Evolutionary conservation across 2,797 vertebrate genomes (phyloP).

Genomic region (Urosaurus nigricauda): DNA sequence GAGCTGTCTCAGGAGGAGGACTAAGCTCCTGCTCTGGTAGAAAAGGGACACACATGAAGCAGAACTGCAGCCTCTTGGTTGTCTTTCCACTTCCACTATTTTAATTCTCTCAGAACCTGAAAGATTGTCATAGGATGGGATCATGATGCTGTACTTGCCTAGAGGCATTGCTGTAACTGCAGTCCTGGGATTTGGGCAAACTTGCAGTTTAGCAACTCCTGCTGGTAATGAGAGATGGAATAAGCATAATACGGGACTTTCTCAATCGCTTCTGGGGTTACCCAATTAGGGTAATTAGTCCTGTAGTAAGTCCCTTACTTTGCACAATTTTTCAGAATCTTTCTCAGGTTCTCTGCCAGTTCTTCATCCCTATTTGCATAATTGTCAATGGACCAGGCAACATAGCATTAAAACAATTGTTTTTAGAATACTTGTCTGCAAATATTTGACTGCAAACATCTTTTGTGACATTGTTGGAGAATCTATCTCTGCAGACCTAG

Average conservation of each 20-base stretch:
- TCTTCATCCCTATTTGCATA: constrained; percentile 1
- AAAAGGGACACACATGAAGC: not conserved
- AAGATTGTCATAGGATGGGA: constrained; percentile 25
- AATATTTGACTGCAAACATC: not conserved
- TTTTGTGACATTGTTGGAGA: not conserved
- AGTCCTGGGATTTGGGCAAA: constrained; percentile 34
- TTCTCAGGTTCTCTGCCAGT: not conserved
- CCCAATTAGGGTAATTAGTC: constrained; percentile 41
- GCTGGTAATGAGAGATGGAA: constrained; percentile 39
- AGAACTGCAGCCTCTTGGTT: constrained; percentile 22
- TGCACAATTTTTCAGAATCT: constrained; percentile 18
- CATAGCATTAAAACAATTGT: not conserved
- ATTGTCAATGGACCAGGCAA: not conserved
- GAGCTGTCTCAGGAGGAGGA: constrained; percentile 4
- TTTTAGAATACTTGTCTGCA: constrained; percentile 2
- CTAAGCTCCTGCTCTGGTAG: not conserved
- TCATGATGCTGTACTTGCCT: constrained; percentile 19
- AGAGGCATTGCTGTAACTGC: constrained; percentile 19
- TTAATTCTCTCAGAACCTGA: constrained; percentile 27
- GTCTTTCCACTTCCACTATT: constrained; percentile 21
- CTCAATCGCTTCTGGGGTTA: constrained; percentile 40
- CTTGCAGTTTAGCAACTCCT: constrained; percentile 28
- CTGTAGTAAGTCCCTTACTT: constrained; percentile 20
- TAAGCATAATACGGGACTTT: constrained; percentile 27
- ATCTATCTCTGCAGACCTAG: not conserved